Conservation (phyloP, 1,140 invertebrate genomes). For the Frieseomelitta varia region DNA sequence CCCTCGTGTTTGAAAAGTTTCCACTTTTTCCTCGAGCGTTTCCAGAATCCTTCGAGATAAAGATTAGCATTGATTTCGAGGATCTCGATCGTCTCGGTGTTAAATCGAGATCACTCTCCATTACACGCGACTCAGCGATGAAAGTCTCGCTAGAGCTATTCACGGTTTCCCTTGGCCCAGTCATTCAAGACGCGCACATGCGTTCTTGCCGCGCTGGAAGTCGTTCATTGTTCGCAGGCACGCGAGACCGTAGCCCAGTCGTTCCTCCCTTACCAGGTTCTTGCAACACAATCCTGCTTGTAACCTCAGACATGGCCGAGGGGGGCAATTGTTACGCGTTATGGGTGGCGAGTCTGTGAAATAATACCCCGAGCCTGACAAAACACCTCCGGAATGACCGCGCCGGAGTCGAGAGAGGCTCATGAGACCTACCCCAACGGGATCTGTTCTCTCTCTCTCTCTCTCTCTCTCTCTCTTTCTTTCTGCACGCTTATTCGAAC, state of each 20-base stretch:
- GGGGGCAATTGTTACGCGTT: conserved; percentile 60
- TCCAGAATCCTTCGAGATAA: neutral
- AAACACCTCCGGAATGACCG: conserved; percentile 50
- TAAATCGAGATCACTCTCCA: neutral
- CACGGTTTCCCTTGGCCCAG: conserved; percentile 1
- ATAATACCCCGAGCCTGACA: conserved; percentile 58
- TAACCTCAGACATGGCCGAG: conserved; percentile 55
- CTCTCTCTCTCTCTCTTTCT: too few species aligned
- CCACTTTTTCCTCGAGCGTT: neutral
- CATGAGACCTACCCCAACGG: conserved; percentile 52
- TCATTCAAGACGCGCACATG: conserved; percentile 28
- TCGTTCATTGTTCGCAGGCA: conserved; percentile 58
- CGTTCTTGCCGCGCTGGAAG: conserved; percentile 26
- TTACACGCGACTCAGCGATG: neutral
- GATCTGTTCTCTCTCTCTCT: too few species aligned
- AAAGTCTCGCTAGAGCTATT: neutral
- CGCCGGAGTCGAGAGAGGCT: conserved; percentile 21
- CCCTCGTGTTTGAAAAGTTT: neutral
- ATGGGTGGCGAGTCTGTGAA: conserved; percentile 63
- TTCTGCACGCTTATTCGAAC: neutral
- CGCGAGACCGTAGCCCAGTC: conserved; percentile 37
- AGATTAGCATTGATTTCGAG: too few species aligned
- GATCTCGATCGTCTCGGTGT: neutral
- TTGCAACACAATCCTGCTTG: conserved; percentile 56
- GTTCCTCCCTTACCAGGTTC: conserved; percentile 13